Evolutionary conservation across 2,888 invertebrate genomes (phyloP).

Genomic region (Autographa gamma): DNA sequence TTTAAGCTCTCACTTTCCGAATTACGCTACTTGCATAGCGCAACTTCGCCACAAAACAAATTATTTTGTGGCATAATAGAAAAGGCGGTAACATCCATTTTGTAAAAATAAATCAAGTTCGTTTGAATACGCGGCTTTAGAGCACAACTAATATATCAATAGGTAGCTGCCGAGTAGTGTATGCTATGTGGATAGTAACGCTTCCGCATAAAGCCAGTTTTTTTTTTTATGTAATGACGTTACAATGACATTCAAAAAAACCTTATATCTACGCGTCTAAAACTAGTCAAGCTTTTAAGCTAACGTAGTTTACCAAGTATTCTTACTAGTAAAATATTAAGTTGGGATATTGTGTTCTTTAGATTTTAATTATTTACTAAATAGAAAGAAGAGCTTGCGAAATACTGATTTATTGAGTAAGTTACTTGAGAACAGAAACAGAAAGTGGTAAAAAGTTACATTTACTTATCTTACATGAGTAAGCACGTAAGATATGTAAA

Average conservation of each 20-base stretch:
- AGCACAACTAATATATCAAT: not conserved
- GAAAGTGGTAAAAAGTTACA: too few species aligned
- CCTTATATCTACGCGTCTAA: not conserved
- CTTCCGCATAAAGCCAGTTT: conserved; percentile 20
- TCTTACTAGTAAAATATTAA: too few species aligned
- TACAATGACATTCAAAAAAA: not conserved
- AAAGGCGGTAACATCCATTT: not conserved
- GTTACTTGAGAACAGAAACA: too few species aligned
- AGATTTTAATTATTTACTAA: too few species aligned
- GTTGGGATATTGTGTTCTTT: too few species aligned
- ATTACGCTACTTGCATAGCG: not conserved
- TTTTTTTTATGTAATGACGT: not conserved
- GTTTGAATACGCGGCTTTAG: conserved; percentile 2
- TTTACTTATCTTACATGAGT: too few species aligned
- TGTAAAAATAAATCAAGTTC: conserved; percentile 8
- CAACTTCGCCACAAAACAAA: not conserved
- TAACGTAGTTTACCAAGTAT: too few species aligned
- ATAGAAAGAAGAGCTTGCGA: too few species aligned
- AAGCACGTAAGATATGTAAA: too few species aligned
- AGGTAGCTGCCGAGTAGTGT: not conserved
- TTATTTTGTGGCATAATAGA: not conserved
- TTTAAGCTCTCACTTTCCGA: too few species aligned
- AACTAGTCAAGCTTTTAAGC: not conserved
- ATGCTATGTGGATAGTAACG: not conserved
- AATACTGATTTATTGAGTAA: too few species aligned